Conservation (phyloP, 2,113 vertebrate species). For the Muscicapa adusta region DNA sequence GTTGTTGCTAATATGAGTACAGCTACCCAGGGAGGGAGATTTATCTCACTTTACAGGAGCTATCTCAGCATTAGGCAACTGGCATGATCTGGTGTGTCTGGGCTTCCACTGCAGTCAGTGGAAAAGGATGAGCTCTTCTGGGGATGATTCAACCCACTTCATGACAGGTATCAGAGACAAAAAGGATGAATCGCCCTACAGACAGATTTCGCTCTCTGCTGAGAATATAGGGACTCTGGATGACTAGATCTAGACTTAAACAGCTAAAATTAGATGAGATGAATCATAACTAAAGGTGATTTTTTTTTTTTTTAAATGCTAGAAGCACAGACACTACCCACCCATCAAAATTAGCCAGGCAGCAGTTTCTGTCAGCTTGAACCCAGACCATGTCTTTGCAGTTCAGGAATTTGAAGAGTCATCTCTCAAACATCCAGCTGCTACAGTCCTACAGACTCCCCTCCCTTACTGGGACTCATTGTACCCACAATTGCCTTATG, state of each 20-base stretch:
- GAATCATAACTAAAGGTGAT: conserved; percentile 13
- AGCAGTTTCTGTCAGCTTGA: not conserved
- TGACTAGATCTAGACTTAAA: not conserved
- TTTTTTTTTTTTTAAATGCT: not conserved
- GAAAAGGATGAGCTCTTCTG: not conserved
- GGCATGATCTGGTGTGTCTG: not conserved
- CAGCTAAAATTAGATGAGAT: conserved; percentile 26
- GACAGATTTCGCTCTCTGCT: not conserved
- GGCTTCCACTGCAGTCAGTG: not conserved
- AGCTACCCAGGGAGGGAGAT: not conserved
- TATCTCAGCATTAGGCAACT: not conserved
- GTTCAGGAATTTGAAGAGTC: not conserved
- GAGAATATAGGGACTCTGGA: not conserved
- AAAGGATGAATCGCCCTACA: not conserved
- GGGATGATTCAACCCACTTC: not conserved
- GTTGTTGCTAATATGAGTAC: not conserved
- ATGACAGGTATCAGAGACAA: not conserved
- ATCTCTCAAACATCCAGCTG: not conserved
- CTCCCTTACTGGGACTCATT: not conserved
- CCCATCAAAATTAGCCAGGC: not conserved
- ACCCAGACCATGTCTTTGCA: not conserved
- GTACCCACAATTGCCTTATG: not conserved
- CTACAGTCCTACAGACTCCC: not conserved
- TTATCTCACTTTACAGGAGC: not conserved
- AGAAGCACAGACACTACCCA: not conserved